Base-by-base conservation (phyloP, 2,888 invertebrate species). In the Esperia sulphurella region DNA sequence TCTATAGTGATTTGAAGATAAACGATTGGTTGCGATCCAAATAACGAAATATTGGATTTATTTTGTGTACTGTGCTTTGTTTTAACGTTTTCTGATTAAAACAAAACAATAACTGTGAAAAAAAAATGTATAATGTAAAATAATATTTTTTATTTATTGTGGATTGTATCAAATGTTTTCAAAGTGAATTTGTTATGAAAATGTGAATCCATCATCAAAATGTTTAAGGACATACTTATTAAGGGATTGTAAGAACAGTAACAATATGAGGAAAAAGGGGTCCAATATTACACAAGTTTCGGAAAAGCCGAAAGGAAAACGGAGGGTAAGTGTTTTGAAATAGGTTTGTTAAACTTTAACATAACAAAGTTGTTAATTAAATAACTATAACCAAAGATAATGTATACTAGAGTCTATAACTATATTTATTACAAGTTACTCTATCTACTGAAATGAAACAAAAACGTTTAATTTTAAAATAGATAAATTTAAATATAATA, bases 301-400 rank as follows among this genome's bases (percentile, higher is more conserved):
- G 68, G 84, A 85, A 72, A 83, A 77, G 49, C 63, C 75, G 51
- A 83, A 71, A 56, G 82, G 75, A 59, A 85, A 84, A 65, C 71
- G 71, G 43, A 80, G 78, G 83, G 87, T 87, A 58, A 85, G 85
- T 44, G 28, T 3, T 21, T 21, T 21, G 21, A 21, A 21, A 21
- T 3, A 21, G 21, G n/a, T n/a, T n/a, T n/a, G n/a, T n/a, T n/a
- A n/a, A n/a, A n/a, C n/a, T n/a, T n/a, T n/a, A n/a, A n/a, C n/a
- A n/a, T n/a, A n/a, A n/a, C n/a, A n/a, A n/a, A n/a, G n/a, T n/a
- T n/a, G n/a, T n/a, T n/a, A n/a, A n/a, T n/a, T n/a, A n/a, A n/a
- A n/a, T n/a, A n/a, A n/a, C n/a, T n/a, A n/a, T n/a, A n/a, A n/a
- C n/a, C n/a, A n/a, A n/a, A n/a, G n/a, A n/a, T n/a, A n/a, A n/a